Percentiles rank a stretch among this genome's conserved stretches.
phyloP scores from a whole-genome alignment of 2,888 invertebrate species.

The Cantharis lateralis region DNA sequence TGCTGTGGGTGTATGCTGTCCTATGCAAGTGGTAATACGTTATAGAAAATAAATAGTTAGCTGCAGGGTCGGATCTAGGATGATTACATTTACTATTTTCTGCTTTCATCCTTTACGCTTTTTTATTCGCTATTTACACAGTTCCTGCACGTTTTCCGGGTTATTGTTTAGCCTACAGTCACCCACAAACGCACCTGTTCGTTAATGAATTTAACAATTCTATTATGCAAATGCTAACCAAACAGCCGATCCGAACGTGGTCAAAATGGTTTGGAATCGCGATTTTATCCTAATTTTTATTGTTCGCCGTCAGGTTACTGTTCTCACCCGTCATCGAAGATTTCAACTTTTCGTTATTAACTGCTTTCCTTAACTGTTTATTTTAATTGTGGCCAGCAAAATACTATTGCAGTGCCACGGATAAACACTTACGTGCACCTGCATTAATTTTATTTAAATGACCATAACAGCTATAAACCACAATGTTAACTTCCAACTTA shows the following conservation, averaged over 20 bases:
- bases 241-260: background rate
- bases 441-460: background rate
- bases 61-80: slow-evolving; percentile 44
- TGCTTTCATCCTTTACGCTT: slow-evolving; percentile 19
- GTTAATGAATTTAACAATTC: background rate
- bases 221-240: background rate
- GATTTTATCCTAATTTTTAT: background rate
- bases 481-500: background rate
- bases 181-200: slow-evolving; percentile 14
- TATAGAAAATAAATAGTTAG: slow-evolving; percentile 41
- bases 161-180: slow-evolving; percentile 12
- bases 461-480: background rate
- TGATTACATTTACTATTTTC: slow-evolving; percentile 38
- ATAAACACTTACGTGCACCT: background rate
- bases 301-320: background rate
- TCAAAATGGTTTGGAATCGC: background rate
- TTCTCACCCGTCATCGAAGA: background rate
- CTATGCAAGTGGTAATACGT: slow-evolving; percentile 37
- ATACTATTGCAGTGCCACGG: background rate
- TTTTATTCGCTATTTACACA: slow-evolving; percentile 8
- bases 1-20: slow-evolving; percentile 45
- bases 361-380: background rate
- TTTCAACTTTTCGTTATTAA: background rate
- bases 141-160: slow-evolving; percentile 18
- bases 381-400: background rate